phyloP scores from a whole-genome alignment of 2,888 invertebrate genomes.

The Dasypolia templi region DNA sequence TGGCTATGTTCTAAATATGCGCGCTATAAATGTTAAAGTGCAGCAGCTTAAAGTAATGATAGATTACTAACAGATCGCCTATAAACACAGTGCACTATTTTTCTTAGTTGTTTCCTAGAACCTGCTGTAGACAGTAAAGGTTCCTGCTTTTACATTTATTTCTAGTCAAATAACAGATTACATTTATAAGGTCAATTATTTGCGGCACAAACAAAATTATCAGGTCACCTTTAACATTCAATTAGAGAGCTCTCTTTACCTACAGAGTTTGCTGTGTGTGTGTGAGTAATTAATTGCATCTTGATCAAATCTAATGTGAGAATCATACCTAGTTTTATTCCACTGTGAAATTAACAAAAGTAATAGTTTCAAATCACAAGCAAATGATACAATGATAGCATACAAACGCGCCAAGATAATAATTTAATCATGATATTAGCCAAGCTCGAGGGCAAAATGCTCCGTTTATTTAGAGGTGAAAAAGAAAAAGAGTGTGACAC shows the following conservation, averaged over 20 bases:
- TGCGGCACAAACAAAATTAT: neutral
- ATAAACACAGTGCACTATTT: slow-evolving; percentile 62
- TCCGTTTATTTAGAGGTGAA: slow-evolving; percentile 79
- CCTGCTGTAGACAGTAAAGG: slow-evolving; percentile 13
- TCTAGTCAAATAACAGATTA: slow-evolving; percentile 12
- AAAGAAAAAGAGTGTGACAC: slow-evolving; percentile 80
- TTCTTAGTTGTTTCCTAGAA: slow-evolving; percentile 45
- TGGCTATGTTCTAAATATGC: slow-evolving; percentile 51
- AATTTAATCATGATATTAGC: slow-evolving; percentile 85
- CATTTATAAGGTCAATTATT: neutral
- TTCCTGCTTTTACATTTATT: slow-evolving; percentile 11
- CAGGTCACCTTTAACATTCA: slow-evolving; percentile 20
- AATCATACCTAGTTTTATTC: slow-evolving; percentile 45
- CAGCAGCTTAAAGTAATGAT: slow-evolving; percentile 56
- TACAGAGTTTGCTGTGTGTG: slow-evolving; percentile 17
- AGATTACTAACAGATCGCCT: slow-evolving; percentile 57
- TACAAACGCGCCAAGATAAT: slow-evolving; percentile 79
- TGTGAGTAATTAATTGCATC: slow-evolving; percentile 36
- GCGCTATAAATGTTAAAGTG: slow-evolving; percentile 56
- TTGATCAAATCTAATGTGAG: slow-evolving; percentile 42
- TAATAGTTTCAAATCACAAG: slow-evolving; percentile 78
- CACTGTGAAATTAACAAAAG: slow-evolving; percentile 59
- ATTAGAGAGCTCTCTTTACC: slow-evolving; percentile 19
- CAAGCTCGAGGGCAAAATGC: slow-evolving; percentile 79
- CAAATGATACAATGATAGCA: slow-evolving; percentile 82